A percentile compares a stretch with the other conserved stretches of the same genome.
These are phyloP conservation scores for Pedicia rivosa DNA, from an alignment of 2,888 invertebrate genomes.

Conservation along the genomic window DNA sequence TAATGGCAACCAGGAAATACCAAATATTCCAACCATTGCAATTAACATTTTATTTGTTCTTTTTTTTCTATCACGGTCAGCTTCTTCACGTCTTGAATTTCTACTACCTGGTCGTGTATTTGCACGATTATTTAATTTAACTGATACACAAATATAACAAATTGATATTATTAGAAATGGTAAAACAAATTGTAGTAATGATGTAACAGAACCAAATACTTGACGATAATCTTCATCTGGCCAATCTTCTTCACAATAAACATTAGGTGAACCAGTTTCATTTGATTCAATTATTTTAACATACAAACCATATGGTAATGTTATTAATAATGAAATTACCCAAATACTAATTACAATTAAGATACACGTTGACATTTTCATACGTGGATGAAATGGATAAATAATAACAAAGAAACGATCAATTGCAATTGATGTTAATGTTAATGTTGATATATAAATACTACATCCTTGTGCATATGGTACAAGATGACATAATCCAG, in stretches of 20 bases:
- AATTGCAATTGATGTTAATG: slow-evolving; percentile 91
- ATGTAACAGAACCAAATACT: slow-evolving; percentile 74
- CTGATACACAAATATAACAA: slow-evolving; percentile 85
- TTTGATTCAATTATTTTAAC: slow-evolving; percentile 43
- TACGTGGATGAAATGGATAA: slow-evolving; percentile 84
- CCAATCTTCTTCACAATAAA: slow-evolving; percentile 76
- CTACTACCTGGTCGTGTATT: slow-evolving; percentile 71
- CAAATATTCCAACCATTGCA: slow-evolving; percentile 93
- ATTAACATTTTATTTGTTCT: slow-evolving; percentile 94
- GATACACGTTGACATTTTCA: slow-evolving; percentile 76
- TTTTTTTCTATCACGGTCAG: slow-evolving; percentile 76
- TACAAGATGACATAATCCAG: slow-evolving; percentile 77
- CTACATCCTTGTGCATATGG: slow-evolving; percentile 90
- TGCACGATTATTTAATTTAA: slow-evolving; percentile 70
- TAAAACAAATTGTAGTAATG: slow-evolving; percentile 81
- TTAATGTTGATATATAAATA: slow-evolving; percentile 94
- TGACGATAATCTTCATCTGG: slow-evolving; percentile 64
- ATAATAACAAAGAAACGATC: slow-evolving; percentile 96
- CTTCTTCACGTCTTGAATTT: slow-evolving; percentile 72
- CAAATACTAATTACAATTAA: slow-evolving; percentile 79
- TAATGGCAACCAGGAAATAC: slow-evolving; percentile 88
- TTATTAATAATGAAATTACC: slow-evolving; percentile 73
- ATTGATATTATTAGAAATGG: slow-evolving; percentile 89
- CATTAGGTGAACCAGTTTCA: slow-evolving; percentile 27
- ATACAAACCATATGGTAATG: slow-evolving; percentile 74